Base-by-base conservation (phyloP, 2,113 vertebrate species). In the Pomatorhinus ruficollis region DNA sequence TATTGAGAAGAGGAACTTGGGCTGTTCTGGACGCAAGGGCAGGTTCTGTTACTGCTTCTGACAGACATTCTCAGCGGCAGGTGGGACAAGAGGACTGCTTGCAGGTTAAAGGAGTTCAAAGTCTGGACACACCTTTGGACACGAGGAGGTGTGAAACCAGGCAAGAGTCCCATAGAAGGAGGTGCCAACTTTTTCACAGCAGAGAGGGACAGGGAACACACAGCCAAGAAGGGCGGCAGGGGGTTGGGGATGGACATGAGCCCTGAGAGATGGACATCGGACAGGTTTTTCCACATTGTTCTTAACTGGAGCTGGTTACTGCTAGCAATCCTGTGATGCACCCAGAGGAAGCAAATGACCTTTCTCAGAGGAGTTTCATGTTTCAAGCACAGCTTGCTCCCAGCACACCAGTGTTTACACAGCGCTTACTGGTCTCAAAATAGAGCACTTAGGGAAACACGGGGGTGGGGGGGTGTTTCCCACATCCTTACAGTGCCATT, bases 221-320 rank as follows among this genome's bases (percentile, higher is more conserved):
- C 0, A 10, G 28, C 9, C n/a, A 53, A 69, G 56, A 69, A 63
- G 8, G 12, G 22, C 0, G 0, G 31, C 19, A 49, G 9, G 8
- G 27, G 27, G 3, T 0, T 3, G 20, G 28, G 31, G 15, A 64
- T 28, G n/a, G 49, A 54, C 57, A 37, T 22, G 13, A 71, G 56
- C 39, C 37, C 52, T 42, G 49, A 39, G 35, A 56, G 16, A 45
- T n/a, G 60, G 44, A 70, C 6, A 4, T 3, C 3, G 57, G 83
- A 82, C 88, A 88, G 37, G 54, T 80, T 92, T 92, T 82, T 92
- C 86, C 53, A 72, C 49, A 47, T 37, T 37, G 30, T 4, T 0
- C 39, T 84, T 82, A 33, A 31, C 42, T 39, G 44, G 33, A 60
- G 69, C 39, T 72, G 53, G 53, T 70, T 74, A 22, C 74, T 70